Evolutionary conservation across 2,113 vertebrate genomes (phyloP).

Genomic region (Triplophysa siluroides): DNA sequence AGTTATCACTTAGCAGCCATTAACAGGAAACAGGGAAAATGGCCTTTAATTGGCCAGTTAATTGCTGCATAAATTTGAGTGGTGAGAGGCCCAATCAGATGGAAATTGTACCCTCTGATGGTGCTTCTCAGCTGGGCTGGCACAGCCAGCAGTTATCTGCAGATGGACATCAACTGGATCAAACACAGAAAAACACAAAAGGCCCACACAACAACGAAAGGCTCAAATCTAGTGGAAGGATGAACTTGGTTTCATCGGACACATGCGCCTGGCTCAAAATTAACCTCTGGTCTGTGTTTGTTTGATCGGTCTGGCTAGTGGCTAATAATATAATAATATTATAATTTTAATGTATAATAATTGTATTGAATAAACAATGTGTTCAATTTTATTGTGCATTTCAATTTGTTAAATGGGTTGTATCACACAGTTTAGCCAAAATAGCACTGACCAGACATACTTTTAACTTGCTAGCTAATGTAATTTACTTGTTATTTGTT

Average conservation of each 20-base stretch:
- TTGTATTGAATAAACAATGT: too few species aligned
- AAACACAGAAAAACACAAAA: slow-evolving; percentile 36
- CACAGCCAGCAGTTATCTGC: slow-evolving; percentile 28
- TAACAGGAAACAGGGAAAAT: slow-evolving; percentile 57
- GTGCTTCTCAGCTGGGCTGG: slow-evolving; percentile 41
- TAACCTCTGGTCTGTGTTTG: too few species aligned
- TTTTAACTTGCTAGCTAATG: too few species aligned
- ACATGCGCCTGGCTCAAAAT: too few species aligned
- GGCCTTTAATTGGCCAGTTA: slow-evolving; percentile 65
- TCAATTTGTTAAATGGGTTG: too few species aligned
- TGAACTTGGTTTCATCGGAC: not conserved
- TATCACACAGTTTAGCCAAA: too few species aligned
- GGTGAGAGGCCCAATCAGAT: slow-evolving; percentile 48
- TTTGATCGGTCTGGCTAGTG: too few species aligned
- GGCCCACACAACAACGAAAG: slow-evolving; percentile 22
- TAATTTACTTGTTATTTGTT: too few species aligned
- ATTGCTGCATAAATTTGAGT: slow-evolving; percentile 61
- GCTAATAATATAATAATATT: too few species aligned
- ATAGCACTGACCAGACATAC: too few species aligned
- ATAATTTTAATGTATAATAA: too few species aligned
- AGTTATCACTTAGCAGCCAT: slow-evolving; percentile 54
- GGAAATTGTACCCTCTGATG: slow-evolving; percentile 38
- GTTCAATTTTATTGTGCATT: too few species aligned
- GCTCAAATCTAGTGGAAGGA: not conserved
- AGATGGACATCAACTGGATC: slow-evolving; percentile 53